Percentiles rank a stretch among this genome's conserved stretches.
These are phyloP conservation scores for Ectemnius continuus DNA, from an alignment of 2,888 invertebrate species.

Conservation along the genomic window DNA sequence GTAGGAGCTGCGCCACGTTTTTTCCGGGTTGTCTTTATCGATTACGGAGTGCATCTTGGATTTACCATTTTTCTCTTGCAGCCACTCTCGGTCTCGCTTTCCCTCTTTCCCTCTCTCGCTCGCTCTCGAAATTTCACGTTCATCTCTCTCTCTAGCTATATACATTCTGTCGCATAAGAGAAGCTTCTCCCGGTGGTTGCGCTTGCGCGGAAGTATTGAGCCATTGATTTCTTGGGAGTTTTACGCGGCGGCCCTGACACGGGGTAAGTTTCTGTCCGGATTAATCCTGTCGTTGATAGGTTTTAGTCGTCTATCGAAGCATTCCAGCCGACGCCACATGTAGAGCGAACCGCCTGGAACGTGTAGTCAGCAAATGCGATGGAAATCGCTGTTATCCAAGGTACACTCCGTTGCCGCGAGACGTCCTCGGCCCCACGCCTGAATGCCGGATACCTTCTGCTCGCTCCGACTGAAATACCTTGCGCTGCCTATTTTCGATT, in stretches of 20 bases:
- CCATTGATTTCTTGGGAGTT: slow-evolving; percentile 65
- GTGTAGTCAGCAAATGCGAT: slow-evolving; percentile 2
- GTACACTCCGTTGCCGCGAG: neutral
- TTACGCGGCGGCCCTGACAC: slow-evolving; percentile 71
- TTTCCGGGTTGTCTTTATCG: slow-evolving; percentile 19
- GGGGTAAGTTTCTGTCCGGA: slow-evolving; percentile 74
- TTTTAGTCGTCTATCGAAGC: neutral
- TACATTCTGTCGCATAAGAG: slow-evolving; percentile 56
- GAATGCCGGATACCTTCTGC: slow-evolving; percentile 42
- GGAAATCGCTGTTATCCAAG: slow-evolving; percentile 4
- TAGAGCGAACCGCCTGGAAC: neutral
- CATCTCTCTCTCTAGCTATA: slow-evolving; percentile 34
- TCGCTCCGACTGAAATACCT: slow-evolving; percentile 38
- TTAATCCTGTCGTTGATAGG: slow-evolving; percentile 43
- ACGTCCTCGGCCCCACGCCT: slow-evolving; percentile 20
- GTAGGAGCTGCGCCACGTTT: neutral
- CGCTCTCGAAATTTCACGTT: slow-evolving; percentile 55
- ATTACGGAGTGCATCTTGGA: slow-evolving; percentile 9
- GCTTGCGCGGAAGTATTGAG: slow-evolving; percentile 74
- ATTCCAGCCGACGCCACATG: neutral
- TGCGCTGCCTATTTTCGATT: slow-evolving; percentile 47
- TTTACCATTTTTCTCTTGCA: slow-evolving; percentile 15
- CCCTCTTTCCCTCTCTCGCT: slow-evolving; percentile 21
- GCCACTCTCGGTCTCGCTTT: slow-evolving; percentile 8
- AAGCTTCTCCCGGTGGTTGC: slow-evolving; percentile 52